Base-by-base conservation (phyloP, 2,888 invertebrate species). In the Drosophila ezoana region DNA sequence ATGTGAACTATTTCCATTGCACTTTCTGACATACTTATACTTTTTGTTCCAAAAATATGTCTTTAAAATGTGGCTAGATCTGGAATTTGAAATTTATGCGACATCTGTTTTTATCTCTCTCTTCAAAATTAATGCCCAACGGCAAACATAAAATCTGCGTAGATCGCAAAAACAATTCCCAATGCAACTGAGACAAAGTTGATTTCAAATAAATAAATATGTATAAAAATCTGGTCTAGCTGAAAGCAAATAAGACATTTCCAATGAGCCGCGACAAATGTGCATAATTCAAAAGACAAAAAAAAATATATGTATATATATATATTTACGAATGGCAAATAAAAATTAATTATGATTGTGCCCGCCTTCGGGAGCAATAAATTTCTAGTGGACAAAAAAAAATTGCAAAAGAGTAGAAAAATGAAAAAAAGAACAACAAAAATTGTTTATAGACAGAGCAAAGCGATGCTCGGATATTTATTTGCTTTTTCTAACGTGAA, bases 321-420 rank as follows among this genome's bases (percentile, higher is more conserved):
- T 28, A 81, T 51, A 54, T 76, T 69, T 62, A 37, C 58, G 60
- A 45, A 62, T 72, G 51, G 48, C 57, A 72, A 51, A 81, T 81
- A 73, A 67, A 87, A 71, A 84, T 89, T 89, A 87, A 89, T 87
- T 89, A 89, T 89, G 61, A 71, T 81, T 76, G 20, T 78, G 70
- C 45, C 66, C 72, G 81, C 71, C 85, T 77, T 61, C 59, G 78
- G 83, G 76, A 76, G 77, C 89, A 76, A 82, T 82, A 82, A 82
- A 82, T 88, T 86, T 51, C 14, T 60, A 57, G 76, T 58, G 51
- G 63, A 61, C 33, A 80, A 70, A 32, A 18, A 80, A 70, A 74
- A 58, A 64, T 72, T 73, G 73, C 77, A 80, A 13, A 60, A 40
- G 51, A 18, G 45, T 40, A 32, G 44, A 32, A 18, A 38, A 53